phyloP scores from a whole-genome alignment of 2,888 invertebrate genomes.

The Acleris sparsana region DNA sequence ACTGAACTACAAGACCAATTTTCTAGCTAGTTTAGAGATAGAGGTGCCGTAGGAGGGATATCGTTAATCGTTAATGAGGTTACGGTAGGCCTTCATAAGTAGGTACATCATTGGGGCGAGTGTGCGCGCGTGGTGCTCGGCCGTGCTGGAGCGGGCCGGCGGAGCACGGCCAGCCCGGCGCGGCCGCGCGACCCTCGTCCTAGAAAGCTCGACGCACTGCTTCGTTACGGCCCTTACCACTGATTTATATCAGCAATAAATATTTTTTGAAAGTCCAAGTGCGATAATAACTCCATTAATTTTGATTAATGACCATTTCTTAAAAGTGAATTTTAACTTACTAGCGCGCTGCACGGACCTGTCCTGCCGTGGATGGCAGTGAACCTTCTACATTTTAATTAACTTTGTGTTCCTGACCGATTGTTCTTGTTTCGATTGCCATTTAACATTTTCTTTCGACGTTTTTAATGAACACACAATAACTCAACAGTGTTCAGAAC shows the following conservation, averaged over 20 bases:
- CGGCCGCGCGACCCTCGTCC: constrained; percentile 63
- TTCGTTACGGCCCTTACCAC: constrained; percentile 80
- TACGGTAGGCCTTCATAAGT: too few species aligned
- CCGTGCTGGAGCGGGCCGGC: too few species aligned
- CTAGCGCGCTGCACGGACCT: constrained; percentile 54
- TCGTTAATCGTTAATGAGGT: too few species aligned
- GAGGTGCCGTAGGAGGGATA: too few species aligned
- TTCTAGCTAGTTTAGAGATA: too few species aligned
- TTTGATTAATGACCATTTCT: constrained; percentile 83
- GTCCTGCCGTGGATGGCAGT: constrained; percentile 61
- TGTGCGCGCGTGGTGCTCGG: too few species aligned
- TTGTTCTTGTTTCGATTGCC: constrained; percentile 68
- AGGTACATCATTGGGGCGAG: too few species aligned
- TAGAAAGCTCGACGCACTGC: constrained; percentile 74
- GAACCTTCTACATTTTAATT: constrained; percentile 72
- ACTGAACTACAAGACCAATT: too few species aligned
- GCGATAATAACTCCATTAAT: constrained; percentile 84
- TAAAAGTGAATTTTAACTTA: constrained; percentile 77
- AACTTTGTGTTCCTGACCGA: constrained; percentile 64
- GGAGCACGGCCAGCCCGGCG: background rate
- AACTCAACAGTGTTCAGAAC: constrained; percentile 32
- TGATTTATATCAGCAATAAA: constrained; percentile 81
- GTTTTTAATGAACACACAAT: constrained; percentile 48
- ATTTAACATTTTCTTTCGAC: constrained; percentile 49
- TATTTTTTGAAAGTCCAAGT: constrained; percentile 82